A percentile compares a stretch with the other conserved stretches of the same genome.
These are phyloP conservation scores for Aphaenogaster floridana DNA, from an alignment of 1,140 invertebrate species.

Conservation along the genomic window DNA sequence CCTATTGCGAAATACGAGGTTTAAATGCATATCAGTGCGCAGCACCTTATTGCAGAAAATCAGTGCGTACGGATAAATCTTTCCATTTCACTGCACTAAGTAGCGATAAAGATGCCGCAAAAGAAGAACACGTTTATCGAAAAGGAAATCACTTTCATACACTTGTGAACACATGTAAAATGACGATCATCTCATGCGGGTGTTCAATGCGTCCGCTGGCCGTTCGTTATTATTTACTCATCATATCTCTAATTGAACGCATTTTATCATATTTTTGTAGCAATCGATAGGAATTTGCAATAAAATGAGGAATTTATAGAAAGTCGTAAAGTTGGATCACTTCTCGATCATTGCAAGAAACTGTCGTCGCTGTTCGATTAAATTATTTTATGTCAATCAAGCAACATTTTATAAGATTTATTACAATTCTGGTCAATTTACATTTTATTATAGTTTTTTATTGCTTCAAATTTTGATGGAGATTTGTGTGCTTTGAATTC, in stretches of 20 bases:
- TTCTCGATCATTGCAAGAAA: neutral
- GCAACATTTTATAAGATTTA: neutral
- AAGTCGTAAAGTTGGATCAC: neutral
- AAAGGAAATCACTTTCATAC: constrained; percentile 67
- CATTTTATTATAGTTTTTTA: neutral
- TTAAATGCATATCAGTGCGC: neutral
- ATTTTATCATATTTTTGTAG: neutral
- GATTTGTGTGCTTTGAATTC: too few relatives aligned
- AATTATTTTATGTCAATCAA: neutral
- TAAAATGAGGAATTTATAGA: neutral
- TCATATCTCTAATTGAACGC: neutral
- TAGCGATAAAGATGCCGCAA: neutral
- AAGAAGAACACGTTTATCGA: constrained; percentile 31
- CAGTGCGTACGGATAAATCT: neutral
- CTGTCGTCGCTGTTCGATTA: neutral
- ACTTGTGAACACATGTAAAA: neutral
- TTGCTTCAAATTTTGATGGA: neutral
- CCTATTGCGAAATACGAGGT: neutral
- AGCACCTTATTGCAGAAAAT: constrained; percentile 34
- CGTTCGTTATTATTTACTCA: neutral
- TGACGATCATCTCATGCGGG: constrained; percentile 15
- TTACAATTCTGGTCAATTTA: neutral
- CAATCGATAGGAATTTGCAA: neutral
- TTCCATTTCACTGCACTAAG: constrained; percentile 21
- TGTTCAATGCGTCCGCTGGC: constrained; percentile 37